phyloP scores from a whole-genome alignment of 2,888 invertebrate species.

The Eilema depressum region DNA sequence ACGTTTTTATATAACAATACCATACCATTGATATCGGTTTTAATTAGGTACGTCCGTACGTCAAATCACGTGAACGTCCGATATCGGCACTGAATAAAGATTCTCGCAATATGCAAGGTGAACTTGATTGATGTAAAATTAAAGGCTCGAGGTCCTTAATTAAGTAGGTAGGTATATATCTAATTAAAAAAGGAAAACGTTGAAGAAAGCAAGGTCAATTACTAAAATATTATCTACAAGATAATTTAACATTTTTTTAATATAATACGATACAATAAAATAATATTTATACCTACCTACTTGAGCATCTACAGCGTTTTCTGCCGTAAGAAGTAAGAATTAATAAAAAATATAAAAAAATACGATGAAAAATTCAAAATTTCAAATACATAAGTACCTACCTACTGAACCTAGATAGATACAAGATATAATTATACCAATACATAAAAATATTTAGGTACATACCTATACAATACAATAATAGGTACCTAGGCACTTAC shows the following conservation, averaged over 20 bases:
- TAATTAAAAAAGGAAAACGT: neutral
- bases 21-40: conserved; percentile 23
- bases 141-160: conserved; percentile 20
- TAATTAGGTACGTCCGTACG: no score
- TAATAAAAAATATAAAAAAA: neutral
- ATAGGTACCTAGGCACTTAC: neutral
- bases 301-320: no score
- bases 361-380: neutral
- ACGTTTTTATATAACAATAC: conserved; percentile 14
- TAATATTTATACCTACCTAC: no score
- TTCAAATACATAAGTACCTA: no score
- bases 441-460: neutral
- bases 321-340: no score
- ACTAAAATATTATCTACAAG: no score
- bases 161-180: neutral
- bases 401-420: neutral
- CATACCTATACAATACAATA: no score
- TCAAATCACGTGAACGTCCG: conserved; percentile 23
- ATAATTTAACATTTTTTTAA: no score
- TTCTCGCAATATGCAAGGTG: conserved; percentile 39
- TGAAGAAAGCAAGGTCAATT: no score
- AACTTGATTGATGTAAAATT: conserved; percentile 43
- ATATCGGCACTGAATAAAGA: conserved; percentile 25
- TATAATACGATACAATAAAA: no score
- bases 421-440: neutral